Percentiles rank a stretch among this genome's conserved stretches.
Evolutionary conservation across 2,888 invertebrate genomes (phyloP).

Genomic region (Plebejus argus): DNA sequence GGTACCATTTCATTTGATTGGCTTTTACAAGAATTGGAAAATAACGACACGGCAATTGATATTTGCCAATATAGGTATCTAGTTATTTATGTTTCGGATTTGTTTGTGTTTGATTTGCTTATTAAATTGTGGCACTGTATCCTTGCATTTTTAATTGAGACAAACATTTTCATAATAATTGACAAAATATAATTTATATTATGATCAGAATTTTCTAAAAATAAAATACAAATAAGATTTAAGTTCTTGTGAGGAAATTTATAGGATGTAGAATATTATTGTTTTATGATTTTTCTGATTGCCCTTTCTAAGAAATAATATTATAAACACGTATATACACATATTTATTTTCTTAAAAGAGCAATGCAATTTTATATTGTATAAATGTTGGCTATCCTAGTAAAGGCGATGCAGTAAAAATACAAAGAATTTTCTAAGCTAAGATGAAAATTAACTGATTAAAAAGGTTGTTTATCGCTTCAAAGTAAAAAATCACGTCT

Average conservation of each 20-base stretch:
- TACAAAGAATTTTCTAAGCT: background rate
- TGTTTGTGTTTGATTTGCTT: conserved; percentile 14
- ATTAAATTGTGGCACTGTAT: background rate
- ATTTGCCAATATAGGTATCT: conserved; percentile 36
- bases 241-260: too few species aligned
- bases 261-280: too few species aligned
- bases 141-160: background rate
- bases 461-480: background rate
- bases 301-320: background rate
- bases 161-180: background rate
- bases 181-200: background rate
- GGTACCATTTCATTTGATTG: conserved; percentile 61
- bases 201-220: too few species aligned
- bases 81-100: conserved; percentile 21
- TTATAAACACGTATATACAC: background rate
- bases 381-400: background rate
- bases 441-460: background rate
- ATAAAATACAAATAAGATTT: too few species aligned
- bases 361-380: background rate
- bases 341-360: background rate
- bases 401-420: background rate
- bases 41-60: conserved; percentile 50
- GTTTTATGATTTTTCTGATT: background rate
- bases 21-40: conserved; percentile 67
- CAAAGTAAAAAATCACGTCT: background rate